Evolutionary conservation across 2,113 vertebrate species (phyloP).

Genomic region (Elanoides forficatus): DNA sequence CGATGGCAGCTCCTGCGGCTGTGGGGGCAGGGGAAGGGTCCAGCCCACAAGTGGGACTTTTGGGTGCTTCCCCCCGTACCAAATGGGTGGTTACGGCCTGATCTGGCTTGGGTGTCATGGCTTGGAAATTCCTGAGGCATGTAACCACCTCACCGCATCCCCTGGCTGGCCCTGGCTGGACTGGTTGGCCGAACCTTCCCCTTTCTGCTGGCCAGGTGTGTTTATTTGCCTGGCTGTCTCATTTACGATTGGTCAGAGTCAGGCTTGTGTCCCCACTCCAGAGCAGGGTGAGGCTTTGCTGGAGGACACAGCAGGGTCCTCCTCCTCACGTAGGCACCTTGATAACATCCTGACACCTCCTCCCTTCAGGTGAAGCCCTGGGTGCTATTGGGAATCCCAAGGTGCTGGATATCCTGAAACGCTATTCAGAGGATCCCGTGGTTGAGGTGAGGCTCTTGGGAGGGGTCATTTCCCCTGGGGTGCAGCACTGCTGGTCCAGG

Average conservation of each 20-base stretch:
- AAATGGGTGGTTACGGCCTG: rapidly evolving
- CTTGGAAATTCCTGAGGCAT: not conserved
- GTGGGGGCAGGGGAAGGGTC: not conserved
- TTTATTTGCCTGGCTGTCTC: not conserved
- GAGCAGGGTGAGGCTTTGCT: not conserved
- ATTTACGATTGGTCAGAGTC: rapidly evolving
- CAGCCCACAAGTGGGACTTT: not conserved
- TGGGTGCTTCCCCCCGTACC: rapidly evolving
- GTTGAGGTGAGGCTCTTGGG: conserved; percentile 72
- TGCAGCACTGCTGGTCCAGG: not conserved
- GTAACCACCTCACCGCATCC: rapidly evolving
- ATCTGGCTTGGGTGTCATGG: rapidly evolving
- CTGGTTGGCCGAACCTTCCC: not conserved
- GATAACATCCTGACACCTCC: rapidly evolving
- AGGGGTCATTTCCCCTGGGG: no score
- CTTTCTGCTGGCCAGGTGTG: not conserved
- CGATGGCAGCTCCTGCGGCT: not conserved
- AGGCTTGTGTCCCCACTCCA: not conserved
- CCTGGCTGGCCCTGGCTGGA: not conserved
- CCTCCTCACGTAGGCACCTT: rapidly evolving
- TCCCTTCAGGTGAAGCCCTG: conserved; percentile 86
- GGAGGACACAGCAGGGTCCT: not conserved
- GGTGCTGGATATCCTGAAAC: conserved; percentile 84
- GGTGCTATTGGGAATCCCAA: conserved; percentile 87
- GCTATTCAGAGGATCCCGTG: conserved; percentile 83